Base-by-base conservation (phyloP, 2,888 invertebrate genomes). In the Griposia aprilina region DNA sequence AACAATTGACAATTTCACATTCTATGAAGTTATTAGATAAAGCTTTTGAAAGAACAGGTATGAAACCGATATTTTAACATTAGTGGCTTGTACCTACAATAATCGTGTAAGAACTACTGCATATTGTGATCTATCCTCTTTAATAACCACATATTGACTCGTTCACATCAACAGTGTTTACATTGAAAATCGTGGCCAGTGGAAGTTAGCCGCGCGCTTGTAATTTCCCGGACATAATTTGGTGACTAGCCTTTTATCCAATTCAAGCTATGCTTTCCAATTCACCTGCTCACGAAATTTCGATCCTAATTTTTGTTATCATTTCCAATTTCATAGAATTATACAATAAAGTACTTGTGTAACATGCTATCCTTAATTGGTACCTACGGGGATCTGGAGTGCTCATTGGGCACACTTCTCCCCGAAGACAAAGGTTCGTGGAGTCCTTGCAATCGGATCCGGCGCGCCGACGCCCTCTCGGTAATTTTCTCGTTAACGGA, bases 401-500 rank as follows among this genome's bases (percentile, higher is more conserved):
- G 94, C 94, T 95, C 94, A 94, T 94, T 94, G 95, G 94, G 93
- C 91, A 94, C 93, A 94, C 94, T 95, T 94, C 94, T 94, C 95
- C 94, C 94, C 90, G 93, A 95, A 96, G 95, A 95, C 95, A 95
- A 95, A 95, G 96, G 94, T 94, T 93, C 93, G 91, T 91, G 90
- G 93, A 93, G 94, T 94, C 94, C 94, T 93, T 95, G 96, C 96
- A 96, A 96, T 96, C 94, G 94, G 96, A 96, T 96, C 96, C 93
- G 90, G 90, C 90, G 89, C 91, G 93, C 93, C 93, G 94, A 93
- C 93, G 91, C 94, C 94, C 96, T 94, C 95, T 94, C 95, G 94
- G 96, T 96, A 96, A 97, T 96, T 96, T 96, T 94, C 96, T 96
- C 96, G 96, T 96, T 96, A 97, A 95, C 95, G 94, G 94, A 94